These are phyloP conservation scores for Pseudomyrmex cubaensis DNA, from an alignment of 1,140 invertebrate genomes.

Conservation along the genomic window DNA sequence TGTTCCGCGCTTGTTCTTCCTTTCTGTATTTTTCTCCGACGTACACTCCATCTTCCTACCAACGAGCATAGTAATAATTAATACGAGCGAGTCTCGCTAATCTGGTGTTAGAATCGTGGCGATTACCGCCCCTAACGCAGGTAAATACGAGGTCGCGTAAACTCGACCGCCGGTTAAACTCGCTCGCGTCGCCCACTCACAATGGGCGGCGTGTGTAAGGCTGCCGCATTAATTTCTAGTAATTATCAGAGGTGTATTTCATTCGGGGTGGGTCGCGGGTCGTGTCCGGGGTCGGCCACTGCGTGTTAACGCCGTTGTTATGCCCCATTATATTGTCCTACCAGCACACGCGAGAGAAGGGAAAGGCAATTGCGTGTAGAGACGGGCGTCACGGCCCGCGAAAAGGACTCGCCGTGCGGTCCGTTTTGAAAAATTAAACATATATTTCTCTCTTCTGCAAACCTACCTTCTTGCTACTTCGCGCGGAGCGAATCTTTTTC, in stretches of 20 bases:
- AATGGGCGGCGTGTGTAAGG: slow-evolving; percentile 73
- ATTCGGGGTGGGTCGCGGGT: slow-evolving; percentile 81
- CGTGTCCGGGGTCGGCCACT: slow-evolving; percentile 81
- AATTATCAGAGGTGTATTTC: slow-evolving; percentile 85
- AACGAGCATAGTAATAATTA: slow-evolving; percentile 28
- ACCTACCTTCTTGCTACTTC: no score
- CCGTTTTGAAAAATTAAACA: slow-evolving; percentile 64
- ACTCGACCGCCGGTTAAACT: slow-evolving; percentile 65
- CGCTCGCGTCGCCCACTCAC: slow-evolving; percentile 37
- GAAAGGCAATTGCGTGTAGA: slow-evolving; percentile 58
- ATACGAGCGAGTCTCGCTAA: slow-evolving; percentile 38
- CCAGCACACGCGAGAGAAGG: slow-evolving; percentile 60
- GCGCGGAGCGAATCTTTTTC: not conserved
- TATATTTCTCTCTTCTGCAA: not conserved
- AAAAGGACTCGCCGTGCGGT: slow-evolving; percentile 50
- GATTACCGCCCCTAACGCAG: slow-evolving; percentile 65
- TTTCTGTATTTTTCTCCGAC: not conserved
- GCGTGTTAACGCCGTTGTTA: slow-evolving; percentile 85
- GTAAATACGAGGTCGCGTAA: slow-evolving; percentile 61
- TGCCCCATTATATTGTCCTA: slow-evolving; percentile 84
- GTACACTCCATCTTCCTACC: not conserved
- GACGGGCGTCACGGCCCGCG: slow-evolving; percentile 31
- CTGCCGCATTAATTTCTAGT: slow-evolving; percentile 84
- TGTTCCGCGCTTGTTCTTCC: not conserved
- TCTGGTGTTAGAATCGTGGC: slow-evolving; percentile 53